Conservation (phyloP, 1,140 invertebrate genomes). For the Leguminivora glycinivorella region DNA sequence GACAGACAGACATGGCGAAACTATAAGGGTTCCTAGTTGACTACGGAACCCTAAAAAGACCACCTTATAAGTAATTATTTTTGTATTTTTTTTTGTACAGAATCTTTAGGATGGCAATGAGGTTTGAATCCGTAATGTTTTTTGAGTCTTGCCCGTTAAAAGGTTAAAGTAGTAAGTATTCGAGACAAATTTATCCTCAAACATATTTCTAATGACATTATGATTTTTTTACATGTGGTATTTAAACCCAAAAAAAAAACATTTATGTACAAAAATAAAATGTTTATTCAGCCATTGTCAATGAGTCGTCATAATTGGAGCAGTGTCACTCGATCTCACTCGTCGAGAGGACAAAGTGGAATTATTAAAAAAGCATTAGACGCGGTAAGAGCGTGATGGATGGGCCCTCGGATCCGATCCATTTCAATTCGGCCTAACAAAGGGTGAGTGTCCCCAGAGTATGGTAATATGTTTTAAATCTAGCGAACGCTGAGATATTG, state of each 20-base stretch:
- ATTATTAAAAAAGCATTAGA: conserved; percentile 78
- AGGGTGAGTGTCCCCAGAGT: conserved; percentile 66
- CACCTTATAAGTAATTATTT: too few relatives aligned
- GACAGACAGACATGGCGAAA: too few relatives aligned
- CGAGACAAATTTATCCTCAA: too few relatives aligned
- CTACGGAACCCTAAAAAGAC: too few relatives aligned
- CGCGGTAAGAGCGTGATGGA: conserved; percentile 70
- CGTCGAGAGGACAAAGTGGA: conserved; percentile 65
- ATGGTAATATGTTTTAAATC: conserved; percentile 63
- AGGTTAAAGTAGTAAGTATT: too few relatives aligned
- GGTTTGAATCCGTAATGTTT: too few relatives aligned
- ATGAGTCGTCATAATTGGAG: conserved; percentile 66
- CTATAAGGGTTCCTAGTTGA: too few relatives aligned
- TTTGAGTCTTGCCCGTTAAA: too few relatives aligned
- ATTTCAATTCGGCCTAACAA: conserved; percentile 73
- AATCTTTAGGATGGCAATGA: too few relatives aligned
- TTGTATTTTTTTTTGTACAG: too few relatives aligned
- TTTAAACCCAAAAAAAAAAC: conserved; percentile 22
- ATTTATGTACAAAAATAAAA: conserved; percentile 30
- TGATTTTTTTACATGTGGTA: too few relatives aligned
- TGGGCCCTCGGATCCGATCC: conserved; percentile 73
- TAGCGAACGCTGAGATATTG: conserved; percentile 38
- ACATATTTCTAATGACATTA: too few relatives aligned
- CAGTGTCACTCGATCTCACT: conserved; percentile 68
- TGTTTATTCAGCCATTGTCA: conserved; percentile 64